A percentile compares a stretch with the other conserved stretches of the same genome.
Conservation (phyloP, 53 echinoderm and acorn worm genomes). For the Stichopus horrens region DNA sequence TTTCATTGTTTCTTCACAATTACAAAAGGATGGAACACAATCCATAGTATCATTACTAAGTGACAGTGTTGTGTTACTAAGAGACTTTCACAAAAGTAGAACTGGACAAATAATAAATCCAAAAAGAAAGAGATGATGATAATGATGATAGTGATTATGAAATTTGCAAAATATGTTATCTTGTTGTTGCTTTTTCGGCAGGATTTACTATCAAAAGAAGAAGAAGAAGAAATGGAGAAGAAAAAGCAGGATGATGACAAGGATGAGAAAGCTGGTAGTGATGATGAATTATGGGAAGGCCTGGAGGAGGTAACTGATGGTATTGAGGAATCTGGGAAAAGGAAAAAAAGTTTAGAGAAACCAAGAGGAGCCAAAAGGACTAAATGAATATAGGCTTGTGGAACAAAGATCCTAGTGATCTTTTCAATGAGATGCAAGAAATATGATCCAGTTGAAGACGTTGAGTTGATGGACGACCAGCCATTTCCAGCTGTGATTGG, state of each 20-base stretch:
- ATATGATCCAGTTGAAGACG: too few relatives aligned
- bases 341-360: slow-evolving; percentile 27
- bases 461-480: too few relatives aligned
- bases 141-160: too few relatives aligned
- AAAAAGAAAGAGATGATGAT: too few relatives aligned
- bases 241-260: background rate
- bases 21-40: too few relatives aligned
- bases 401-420: background rate
- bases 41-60: too few relatives aligned
- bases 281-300: slow-evolving; percentile 64
- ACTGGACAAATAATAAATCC: too few relatives aligned
- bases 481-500: too few relatives aligned
- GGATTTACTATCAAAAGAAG: background rate
- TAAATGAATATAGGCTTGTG: slow-evolving; percentile 1
- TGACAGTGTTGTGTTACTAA: too few relatives aligned
- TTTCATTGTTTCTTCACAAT: too few relatives aligned
- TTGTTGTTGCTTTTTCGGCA: background rate
- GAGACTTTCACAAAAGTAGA: too few relatives aligned
- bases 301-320: slow-evolving; percentile 67
- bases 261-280: slow-evolving; percentile 52
- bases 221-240: background rate
- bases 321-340: slow-evolving; percentile 50
- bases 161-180: too few relatives aligned
- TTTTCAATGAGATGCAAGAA: background rate
- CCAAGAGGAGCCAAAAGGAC: slow-evolving; percentile 5